Evolutionary conservation across 2,888 invertebrate genomes (phyloP).

Genomic region (Apodemia mormo): DNA sequence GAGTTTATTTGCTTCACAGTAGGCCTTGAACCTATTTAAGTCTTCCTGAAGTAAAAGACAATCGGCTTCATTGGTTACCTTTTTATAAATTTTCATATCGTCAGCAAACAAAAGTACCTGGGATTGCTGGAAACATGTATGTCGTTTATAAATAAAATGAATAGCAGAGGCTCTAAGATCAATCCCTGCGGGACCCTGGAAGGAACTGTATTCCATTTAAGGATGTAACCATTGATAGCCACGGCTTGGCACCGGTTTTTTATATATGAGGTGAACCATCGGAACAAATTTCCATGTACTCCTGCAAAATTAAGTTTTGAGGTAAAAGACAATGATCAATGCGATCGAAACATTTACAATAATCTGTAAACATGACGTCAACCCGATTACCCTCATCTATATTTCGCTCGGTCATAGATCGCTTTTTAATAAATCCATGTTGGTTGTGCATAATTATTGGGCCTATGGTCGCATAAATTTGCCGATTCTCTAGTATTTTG

Average conservation of each 20-base stretch:
- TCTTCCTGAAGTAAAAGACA: too few species aligned
- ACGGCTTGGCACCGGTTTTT: too few species aligned
- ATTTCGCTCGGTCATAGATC: constrained; percentile 9
- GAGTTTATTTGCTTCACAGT: too few species aligned
- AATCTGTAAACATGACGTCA: constrained; percentile 35
- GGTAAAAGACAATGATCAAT: constrained; percentile 30
- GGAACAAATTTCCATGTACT: constrained; percentile 23
- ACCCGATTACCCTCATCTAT: constrained; percentile 27
- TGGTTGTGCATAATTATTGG: background rate
- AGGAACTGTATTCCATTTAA: background rate
- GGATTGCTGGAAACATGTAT: too few species aligned
- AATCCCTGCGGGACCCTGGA: background rate
- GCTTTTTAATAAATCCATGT: constrained; percentile 20
- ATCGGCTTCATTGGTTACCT: too few species aligned
- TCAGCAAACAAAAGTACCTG: too few species aligned
- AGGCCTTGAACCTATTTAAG: too few species aligned
- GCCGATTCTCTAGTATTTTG: constrained; percentile 6
- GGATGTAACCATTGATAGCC: background rate
- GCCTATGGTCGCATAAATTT: background rate
- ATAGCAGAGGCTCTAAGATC: too few species aligned
- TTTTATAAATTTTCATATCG: too few species aligned
- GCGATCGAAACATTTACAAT: constrained; percentile 31
- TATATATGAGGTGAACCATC: constrained; percentile 30
- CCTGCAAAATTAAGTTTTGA: constrained; percentile 22
- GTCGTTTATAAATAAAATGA: too few species aligned